These are phyloP conservation scores for Gopherus evgoodei DNA, from an alignment of 2,113 vertebrate genomes.

Conservation along the genomic window DNA sequence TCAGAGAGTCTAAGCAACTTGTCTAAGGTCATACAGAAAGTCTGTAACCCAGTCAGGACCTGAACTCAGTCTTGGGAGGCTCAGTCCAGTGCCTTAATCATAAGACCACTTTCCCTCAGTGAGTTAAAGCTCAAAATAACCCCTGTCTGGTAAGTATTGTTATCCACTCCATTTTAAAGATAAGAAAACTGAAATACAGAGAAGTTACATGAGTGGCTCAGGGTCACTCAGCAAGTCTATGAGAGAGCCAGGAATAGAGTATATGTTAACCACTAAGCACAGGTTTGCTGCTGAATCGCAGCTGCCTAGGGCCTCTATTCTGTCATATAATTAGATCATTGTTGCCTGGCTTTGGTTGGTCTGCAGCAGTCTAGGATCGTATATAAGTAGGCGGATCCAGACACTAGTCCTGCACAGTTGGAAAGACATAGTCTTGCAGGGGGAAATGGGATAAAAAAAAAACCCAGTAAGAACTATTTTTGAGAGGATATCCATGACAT, in stretches of 20 bases:
- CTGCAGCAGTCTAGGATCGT: slow-evolving; percentile 14
- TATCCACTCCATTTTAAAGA: background rate
- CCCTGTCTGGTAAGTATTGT: background rate
- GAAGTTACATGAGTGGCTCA: background rate
- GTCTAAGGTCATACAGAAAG: background rate
- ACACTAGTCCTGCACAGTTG: slow-evolving; percentile 7
- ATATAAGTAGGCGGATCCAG: background rate
- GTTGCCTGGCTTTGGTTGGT: background rate
- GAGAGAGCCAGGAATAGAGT: background rate
- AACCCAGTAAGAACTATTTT: slow-evolving; percentile 57
- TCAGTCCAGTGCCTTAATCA: background rate
- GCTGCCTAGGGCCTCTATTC: background rate
- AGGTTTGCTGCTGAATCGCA: background rate
- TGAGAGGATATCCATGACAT: slow-evolving; percentile 57
- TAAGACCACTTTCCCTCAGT: background rate
- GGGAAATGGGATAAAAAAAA: slow-evolving; percentile 39
- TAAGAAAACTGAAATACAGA: background rate
- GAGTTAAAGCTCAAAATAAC: background rate
- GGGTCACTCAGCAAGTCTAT: background rate
- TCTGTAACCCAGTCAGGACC: background rate
- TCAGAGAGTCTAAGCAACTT: background rate
- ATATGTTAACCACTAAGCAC: background rate
- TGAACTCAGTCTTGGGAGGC: background rate
- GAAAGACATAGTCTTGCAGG: background rate
- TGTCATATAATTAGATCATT: background rate